Percentiles rank a stretch among this genome's conserved stretches.
phyloP scores from a whole-genome alignment of 2,113 vertebrate species.

The Drymodes brunneopygia region DNA sequence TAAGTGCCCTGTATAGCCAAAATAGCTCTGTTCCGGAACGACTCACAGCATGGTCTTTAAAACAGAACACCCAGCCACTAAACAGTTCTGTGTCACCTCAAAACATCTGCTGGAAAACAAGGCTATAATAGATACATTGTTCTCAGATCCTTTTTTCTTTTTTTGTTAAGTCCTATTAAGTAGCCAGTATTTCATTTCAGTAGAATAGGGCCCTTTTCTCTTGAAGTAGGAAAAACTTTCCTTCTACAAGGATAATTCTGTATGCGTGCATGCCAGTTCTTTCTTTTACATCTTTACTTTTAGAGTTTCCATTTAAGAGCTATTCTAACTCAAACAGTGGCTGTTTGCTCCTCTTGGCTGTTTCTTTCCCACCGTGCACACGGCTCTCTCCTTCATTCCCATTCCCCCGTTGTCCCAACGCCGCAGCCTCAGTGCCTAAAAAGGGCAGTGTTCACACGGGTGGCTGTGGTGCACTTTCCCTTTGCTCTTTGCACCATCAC shows the following conservation, averaged over 20 bases:
- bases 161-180: constrained; percentile 40
- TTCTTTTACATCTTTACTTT: neutral
- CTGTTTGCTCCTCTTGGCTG: neutral
- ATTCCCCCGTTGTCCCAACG: accelerated
- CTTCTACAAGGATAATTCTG: neutral
- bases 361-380: neutral
- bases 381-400: neutral
- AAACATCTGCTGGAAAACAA: constrained; percentile 66
- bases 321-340: neutral
- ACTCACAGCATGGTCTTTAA: constrained; percentile 51
- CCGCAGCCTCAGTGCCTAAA: neutral
- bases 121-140: constrained; percentile 65
- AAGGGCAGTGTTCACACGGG: accelerated
- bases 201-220: constrained; percentile 47
- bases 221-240: constrained; percentile 28
- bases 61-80: constrained; percentile 50
- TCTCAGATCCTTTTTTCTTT: constrained; percentile 7
- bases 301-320: neutral
- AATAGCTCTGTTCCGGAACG: constrained; percentile 61
- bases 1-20: constrained; percentile 49
- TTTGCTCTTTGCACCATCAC: neutral
- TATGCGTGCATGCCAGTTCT: neutral
- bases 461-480: neutral
- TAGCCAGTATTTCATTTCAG: constrained; percentile 32
- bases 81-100: constrained; percentile 51